These are phyloP conservation scores for Acrobeloides nanus DNA, from an alignment of 2,888 invertebrate species.

Conservation along the genomic window DNA sequence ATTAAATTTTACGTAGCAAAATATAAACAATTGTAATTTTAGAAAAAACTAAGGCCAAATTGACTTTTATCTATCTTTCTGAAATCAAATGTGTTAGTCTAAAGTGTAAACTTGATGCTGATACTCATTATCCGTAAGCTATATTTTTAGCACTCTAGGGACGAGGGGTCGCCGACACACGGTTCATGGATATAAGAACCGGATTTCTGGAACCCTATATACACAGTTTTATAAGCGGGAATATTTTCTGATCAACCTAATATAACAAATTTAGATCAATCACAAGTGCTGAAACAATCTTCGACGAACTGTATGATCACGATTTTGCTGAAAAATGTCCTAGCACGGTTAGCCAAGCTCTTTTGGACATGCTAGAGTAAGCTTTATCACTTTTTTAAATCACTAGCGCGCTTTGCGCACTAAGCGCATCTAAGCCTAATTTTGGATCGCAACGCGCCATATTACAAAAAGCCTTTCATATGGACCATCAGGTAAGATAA, in stretches of 20 bases:
- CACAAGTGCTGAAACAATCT: too few species aligned
- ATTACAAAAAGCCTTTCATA: too few species aligned
- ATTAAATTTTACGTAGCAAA: background rate
- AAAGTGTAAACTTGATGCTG: constrained; percentile 7
- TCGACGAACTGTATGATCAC: constrained; percentile 7
- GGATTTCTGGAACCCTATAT: background rate
- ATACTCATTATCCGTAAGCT: background rate
- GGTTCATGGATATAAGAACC: too few species aligned
- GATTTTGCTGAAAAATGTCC: constrained; percentile 2
- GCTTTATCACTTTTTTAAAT: too few species aligned
- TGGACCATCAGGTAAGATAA: too few species aligned
- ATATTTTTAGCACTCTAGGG: too few species aligned
- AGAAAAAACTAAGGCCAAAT: background rate
- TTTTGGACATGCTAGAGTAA: constrained; percentile 8
- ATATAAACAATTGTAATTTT: background rate
- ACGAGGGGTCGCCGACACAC: too few species aligned
- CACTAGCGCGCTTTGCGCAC: too few species aligned
- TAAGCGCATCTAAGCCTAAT: too few species aligned
- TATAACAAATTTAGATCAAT: too few species aligned
- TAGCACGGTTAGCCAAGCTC: background rate
- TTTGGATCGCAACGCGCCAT: too few species aligned
- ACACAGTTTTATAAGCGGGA: constrained; percentile 5
- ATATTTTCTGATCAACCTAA: too few species aligned
- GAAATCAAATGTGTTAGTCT: constrained; percentile 8
- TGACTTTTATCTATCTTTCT: constrained; percentile 6